These are phyloP conservation scores for Phylloscopus trochiloides DNA, from an alignment of 2,113 vertebrate species.

Conservation along the genomic window DNA sequence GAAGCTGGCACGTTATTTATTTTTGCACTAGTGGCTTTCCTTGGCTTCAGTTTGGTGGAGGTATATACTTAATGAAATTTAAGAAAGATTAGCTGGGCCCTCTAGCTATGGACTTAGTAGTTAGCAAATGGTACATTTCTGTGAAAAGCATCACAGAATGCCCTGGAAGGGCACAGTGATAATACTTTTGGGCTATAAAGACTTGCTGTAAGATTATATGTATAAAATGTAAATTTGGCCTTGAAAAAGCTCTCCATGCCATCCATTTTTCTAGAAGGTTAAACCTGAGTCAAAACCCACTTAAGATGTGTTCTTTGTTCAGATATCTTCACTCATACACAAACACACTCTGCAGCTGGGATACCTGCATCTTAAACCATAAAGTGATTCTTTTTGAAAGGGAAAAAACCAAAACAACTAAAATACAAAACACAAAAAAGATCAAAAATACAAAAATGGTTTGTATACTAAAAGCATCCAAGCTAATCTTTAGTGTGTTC, in stretches of 20 bases:
- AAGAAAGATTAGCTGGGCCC: not conserved
- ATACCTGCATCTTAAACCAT: not conserved
- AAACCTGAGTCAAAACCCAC: not conserved
- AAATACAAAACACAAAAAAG: not conserved
- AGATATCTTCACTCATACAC: not conserved
- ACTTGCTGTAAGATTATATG: not conserved
- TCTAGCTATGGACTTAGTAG: not conserved
- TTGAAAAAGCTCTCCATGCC: not conserved
- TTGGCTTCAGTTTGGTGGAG: not conserved
- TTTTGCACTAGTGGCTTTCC: not conserved
- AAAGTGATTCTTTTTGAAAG: not conserved
- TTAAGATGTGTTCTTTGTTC: not conserved
- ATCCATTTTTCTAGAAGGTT: not conserved
- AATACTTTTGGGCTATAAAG: not conserved
- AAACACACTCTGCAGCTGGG: not conserved
- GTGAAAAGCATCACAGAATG: not conserved
- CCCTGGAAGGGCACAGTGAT: not conserved
- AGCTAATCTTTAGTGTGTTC: not conserved
- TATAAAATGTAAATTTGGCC: not conserved
- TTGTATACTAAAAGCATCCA: not conserved
- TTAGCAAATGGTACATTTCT: not conserved
- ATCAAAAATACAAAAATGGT: not conserved
- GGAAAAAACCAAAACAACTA: not conserved
- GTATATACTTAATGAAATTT: not conserved
- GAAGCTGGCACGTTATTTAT: not conserved